Evolutionary conservation across 2,888 invertebrate genomes (phyloP), one percentile per base, ranked within the genome.

Genomic region (Tetheella fluctuosa): DNA sequence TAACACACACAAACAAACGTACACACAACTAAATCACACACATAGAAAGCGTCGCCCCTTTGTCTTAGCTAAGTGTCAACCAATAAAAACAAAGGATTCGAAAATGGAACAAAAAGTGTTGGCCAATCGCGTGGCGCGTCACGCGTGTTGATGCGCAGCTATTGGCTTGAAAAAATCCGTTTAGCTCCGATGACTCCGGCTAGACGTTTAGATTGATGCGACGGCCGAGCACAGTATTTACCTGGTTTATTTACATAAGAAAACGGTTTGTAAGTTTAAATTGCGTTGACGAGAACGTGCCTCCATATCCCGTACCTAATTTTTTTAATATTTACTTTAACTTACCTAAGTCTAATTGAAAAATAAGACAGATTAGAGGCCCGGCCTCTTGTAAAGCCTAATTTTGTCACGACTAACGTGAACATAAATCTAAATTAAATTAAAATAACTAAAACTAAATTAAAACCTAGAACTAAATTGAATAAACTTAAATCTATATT

Each of bases 21-120:
- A 70, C 74, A 73, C 76, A 78, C 79, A 77, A 80, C 83, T 84
- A 85, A 85, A 85, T 82, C 83, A 73, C 80, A 88, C 91, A 76
- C 91, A 90, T 88, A 89, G 89, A 86, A 67, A 74, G 68, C 74
- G 78, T 84, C 89, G 86, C 91, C 93, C 93, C 92, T 91, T 93
- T 93, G 93, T 93, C 92, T 93, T 93, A 93, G 90, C 89, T 91
- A 92, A 93, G 93, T 93, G 93, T 92, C 93, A 92, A 93, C 93
- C 93, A 93, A 93, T 93, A 93, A 93, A 93, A 93, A 93, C 93
- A 93, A 93, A 93, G 93, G 93, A 91, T 89, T 89, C 86, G 84
- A 90, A 92, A 91, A 91, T 90, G 88, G 89, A 91, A 92, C 92
- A 93, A 93, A 92, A 93, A 92, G 90, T 86, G 87, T 76, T 75